Evolutionary conservation across 30 jellyfish, hydroid and myxozoan genomes (phyloP), one percentile per base, ranked within the genome.

Genomic region (Clytia hemisphaerica): DNA sequence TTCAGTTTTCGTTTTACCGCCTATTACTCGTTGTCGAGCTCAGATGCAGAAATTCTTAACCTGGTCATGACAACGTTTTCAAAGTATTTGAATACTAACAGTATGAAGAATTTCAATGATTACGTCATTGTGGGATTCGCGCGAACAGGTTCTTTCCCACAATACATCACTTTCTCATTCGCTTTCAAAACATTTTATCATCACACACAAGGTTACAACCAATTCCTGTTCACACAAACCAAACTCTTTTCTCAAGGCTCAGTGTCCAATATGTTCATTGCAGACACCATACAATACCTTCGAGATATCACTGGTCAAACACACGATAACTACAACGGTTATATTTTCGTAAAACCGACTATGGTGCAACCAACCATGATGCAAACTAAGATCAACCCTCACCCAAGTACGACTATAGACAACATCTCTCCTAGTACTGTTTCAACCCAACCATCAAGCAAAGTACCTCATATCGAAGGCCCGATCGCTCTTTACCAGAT

Each of bases 311-410:
- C 25, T 1, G 70, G 70, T n/a, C n/a, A n/a, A 14, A 14, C 0
- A 57, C 30, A 57, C 30, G 18, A n/a, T 30, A 57, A n/a, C 9
- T 16, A 57, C 7, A 9, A 57, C 16, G 44, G 4, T 5, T 4
- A 21, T 4, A 25, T 21, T 0, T 21, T n/a, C 0, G 25, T 21
- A 21, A 57, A 37, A 7, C 70, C 70, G 33, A 57, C 70, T n/a
- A n/a, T n/a, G n/a, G n/a, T n/a, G n/a, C n/a, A n/a, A 12, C 70
- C 70, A 57, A 57, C 70, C 7, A 57, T 57, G 27, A 4, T n/a
- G 7, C 25, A 22, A n/a, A n/a, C n/a, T n/a, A n/a, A n/a, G n/a
- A n/a, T n/a, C n/a, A n/a, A n/a, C n/a, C n/a, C n/a, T n/a, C n/a
- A n/a, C n/a, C n/a, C n/a, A n/a, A n/a, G n/a, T n/a, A n/a, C n/a